Conservation (phyloP, 2,113 vertebrate genomes). For the Neopipo cinnamomea region DNA sequence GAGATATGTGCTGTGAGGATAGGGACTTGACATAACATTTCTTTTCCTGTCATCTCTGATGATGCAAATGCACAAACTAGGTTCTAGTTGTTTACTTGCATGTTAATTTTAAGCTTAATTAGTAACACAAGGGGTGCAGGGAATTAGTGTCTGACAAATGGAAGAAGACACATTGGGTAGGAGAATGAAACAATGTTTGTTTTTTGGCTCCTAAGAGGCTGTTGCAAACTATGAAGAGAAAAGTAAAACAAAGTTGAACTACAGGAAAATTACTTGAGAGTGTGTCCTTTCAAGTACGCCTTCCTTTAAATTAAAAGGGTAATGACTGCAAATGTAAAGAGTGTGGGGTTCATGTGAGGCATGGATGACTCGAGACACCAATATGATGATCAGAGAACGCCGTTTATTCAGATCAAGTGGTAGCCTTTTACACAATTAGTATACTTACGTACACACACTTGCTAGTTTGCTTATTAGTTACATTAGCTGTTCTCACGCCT, state of each 20-base stretch:
- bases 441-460: too few species aligned
- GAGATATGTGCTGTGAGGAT: neutral
- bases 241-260: slow-evolving; percentile 31
- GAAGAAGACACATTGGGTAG: slow-evolving; percentile 15
- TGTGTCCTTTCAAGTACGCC: neutral
- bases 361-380: too few species aligned
- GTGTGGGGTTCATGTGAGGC: too few species aligned
- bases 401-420: too few species aligned
- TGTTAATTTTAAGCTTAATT: slow-evolving; percentile 66
- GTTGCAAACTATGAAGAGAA: neutral
- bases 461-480: too few species aligned
- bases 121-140: slow-evolving; percentile 32
- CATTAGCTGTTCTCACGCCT: too few species aligned
- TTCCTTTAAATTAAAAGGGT: neutral
- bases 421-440: too few species aligned
- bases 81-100: slow-evolving; percentile 45
- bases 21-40: slow-evolving; percentile 44
- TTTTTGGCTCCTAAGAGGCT: slow-evolving; percentile 32
- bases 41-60: slow-evolving; percentile 40
- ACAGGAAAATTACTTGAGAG: neutral
- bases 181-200: slow-evolving; percentile 7
- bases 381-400: too few species aligned
- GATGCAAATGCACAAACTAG: slow-evolving; percentile 28
- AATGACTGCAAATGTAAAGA: neutral
- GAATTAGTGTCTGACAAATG: slow-evolving; percentile 58